Evolutionary conservation across 2,113 vertebrate species (phyloP).

Genomic region (Telmatochromis sp.): DNA sequence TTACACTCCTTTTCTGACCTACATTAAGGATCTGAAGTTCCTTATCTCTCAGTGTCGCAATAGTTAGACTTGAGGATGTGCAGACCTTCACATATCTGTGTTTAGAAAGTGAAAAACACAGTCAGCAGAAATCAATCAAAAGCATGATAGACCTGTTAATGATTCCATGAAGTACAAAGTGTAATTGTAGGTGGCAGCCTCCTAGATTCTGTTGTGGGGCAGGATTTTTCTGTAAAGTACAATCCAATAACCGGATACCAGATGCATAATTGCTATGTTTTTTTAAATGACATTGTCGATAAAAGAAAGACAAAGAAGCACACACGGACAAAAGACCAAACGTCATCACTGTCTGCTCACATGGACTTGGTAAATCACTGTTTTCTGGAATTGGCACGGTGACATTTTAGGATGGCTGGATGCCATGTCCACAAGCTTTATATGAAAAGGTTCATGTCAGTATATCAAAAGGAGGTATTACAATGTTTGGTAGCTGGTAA

Average conservation of each 20-base stretch:
- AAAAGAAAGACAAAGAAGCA: not conserved
- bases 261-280: not conserved
- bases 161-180: conserved; percentile 13
- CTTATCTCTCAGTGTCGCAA: not conserved
- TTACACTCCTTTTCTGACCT: not conserved
- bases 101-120: not conserved
- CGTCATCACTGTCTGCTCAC: not conserved
- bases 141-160: not conserved
- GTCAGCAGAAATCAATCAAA: not conserved
- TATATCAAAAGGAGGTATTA: not conserved
- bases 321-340: not conserved
- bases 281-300: not conserved
- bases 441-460: conserved; percentile 13
- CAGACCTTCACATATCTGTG: not conserved
- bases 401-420: not conserved
- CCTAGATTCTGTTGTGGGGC: not conserved
- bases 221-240: not conserved
- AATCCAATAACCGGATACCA: not conserved
- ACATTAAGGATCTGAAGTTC: not conserved
- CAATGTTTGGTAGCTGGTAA: not conserved
- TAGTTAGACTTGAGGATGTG: not conserved
- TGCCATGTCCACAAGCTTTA: not conserved
- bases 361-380: not conserved
- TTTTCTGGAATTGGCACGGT: not conserved
- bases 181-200: not conserved